Percentiles rank a stretch among this genome's conserved stretches.
Evolutionary conservation across 2,113 vertebrate genomes (phyloP).

Genomic region (Lasiurus cinereus): DNA sequence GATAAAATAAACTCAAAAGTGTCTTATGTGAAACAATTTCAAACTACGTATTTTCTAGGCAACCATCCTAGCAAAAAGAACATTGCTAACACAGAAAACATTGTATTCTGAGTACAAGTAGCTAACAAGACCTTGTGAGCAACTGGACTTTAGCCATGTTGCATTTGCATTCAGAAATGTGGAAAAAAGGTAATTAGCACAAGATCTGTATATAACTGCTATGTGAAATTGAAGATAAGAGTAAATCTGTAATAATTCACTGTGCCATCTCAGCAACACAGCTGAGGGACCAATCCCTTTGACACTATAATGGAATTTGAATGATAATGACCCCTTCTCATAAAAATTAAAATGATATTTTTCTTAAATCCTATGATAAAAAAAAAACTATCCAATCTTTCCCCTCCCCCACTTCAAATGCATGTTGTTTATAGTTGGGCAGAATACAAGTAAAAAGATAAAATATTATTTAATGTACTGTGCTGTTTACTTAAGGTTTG

Average conservation of each 20-base stretch:
- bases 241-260: background rate
- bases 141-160: background rate
- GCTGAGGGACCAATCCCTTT: background rate
- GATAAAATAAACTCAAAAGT: conserved; percentile 75
- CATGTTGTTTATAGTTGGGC: background rate
- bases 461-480: background rate
- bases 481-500: background rate
- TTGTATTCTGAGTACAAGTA: background rate
- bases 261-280: background rate
- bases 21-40: conserved; percentile 66
- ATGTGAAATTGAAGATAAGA: background rate
- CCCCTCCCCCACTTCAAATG: background rate
- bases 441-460: background rate
- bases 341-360: conserved; percentile 24
- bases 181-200: background rate
- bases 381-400: background rate
- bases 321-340: background rate
- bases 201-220: background rate
- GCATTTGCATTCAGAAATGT: background rate
- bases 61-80: conserved; percentile 35
- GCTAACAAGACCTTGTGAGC: conserved; percentile 27
- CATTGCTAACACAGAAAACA: conserved; percentile 45
- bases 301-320: background rate
- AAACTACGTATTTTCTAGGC: conserved; percentile 72
- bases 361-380: background rate